These are phyloP conservation scores for Maniola jurtina DNA, from an alignment of 1,140 invertebrate species.

Conservation along the genomic window DNA sequence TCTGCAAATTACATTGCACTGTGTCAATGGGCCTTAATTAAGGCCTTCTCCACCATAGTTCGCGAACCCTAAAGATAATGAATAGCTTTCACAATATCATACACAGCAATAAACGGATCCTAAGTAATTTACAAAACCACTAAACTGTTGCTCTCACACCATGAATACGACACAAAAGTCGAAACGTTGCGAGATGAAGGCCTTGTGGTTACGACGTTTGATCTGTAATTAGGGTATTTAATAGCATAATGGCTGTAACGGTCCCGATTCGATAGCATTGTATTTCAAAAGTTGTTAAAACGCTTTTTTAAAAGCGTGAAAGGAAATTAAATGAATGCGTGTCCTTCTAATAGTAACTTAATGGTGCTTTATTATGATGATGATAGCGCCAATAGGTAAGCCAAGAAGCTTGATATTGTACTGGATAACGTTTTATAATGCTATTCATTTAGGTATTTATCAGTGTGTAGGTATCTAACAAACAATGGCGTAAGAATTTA, in stretches of 20 bases:
- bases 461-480: too few relatives aligned
- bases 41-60: neutral
- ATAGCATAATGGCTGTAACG: conserved; percentile 69
- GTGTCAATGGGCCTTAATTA: neutral
- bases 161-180: conserved; percentile 63
- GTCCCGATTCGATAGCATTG: conserved; percentile 60
- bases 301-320: conserved; percentile 52
- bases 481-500: too few relatives aligned
- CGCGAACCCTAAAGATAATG: conserved; percentile 14
- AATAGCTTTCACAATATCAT: conserved; percentile 18
- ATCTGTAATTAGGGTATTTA: conserved; percentile 73
- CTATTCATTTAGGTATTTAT: too few relatives aligned
- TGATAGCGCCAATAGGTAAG: conserved; percentile 13
- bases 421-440: too few relatives aligned
- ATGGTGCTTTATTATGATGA: conserved; percentile 28
- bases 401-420: too few relatives aligned
- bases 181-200: conserved; percentile 60
- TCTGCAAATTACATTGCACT: too few relatives aligned
- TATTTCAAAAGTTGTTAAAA: conserved; percentile 48
- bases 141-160: conserved; percentile 53
- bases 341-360: conserved; percentile 46
- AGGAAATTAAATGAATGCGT: conserved; percentile 38
- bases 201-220: conserved; percentile 70
- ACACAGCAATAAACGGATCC: conserved; percentile 40
- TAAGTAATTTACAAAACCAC: conserved; percentile 63